Base-by-base conservation (phyloP, 2,888 invertebrate genomes). In the Cylloceria caligata region DNA sequence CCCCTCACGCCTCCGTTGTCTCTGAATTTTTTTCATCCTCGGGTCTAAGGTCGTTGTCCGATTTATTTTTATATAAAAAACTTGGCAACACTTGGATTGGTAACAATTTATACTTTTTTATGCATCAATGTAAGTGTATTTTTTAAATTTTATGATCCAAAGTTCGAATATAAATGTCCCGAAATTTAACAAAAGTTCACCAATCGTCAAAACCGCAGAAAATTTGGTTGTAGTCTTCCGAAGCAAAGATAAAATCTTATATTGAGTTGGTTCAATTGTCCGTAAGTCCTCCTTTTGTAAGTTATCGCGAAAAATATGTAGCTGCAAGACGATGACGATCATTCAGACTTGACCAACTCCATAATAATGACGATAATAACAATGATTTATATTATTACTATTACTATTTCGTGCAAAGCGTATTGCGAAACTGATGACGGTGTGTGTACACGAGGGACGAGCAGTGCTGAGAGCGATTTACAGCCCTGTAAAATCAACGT, bases 401-500 rank as follows among this genome's bases (percentile, higher is more conserved):
- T 75, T 72, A 68, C 72, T 67, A 74, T 60, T 64, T 36, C 39
- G 68, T 24, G 39, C 71, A 64, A 42, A 49, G 75, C 72, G 47
- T 72, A 62, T 79, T 36, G 62, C 55, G 67, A 76, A 79, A 72
- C 65, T 72, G 68, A 68, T 47, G 72, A 19, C 7, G 47, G 27
- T 69, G 47, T 76, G 34, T 68, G 68, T 69, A 62, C 55, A 60
- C 42, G 79, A 42, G 67, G 34, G 78, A 45, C 30, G 49, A 60
- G 80, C 52, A 19, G 82, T 36, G 68, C 64, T 77, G 76, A 80
- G 79, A 83, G 80, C 81, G 83, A 83, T 87, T 88, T 88, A 88
- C 84, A 83, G 86, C 83, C 80, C 77, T 80, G 85, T 88, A 88
- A 88, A 88, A 84, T 85, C 85, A 86, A 86, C 83, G 81, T 82